Evolutionary conservation across 2,797 vertebrate genomes (phyloP).

Genomic region (Muscicapa striata): DNA sequence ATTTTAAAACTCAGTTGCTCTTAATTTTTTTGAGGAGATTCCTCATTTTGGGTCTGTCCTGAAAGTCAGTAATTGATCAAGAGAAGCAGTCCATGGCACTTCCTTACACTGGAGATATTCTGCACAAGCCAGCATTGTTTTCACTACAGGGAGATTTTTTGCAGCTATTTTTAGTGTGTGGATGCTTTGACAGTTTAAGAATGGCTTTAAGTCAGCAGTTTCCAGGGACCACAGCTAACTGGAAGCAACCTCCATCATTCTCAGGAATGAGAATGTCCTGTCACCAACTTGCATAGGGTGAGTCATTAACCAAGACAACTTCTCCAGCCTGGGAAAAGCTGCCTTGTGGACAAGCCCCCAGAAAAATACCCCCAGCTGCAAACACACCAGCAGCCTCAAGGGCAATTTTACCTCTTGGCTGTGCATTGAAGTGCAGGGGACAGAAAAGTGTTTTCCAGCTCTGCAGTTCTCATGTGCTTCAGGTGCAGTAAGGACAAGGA

Average conservation of each 20-base stretch:
- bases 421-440: background rate
- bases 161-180: slow-evolving; percentile 6
- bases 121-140: background rate
- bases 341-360: background rate
- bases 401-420: background rate
- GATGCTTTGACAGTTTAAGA: slow-evolving; percentile 37
- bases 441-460: background rate
- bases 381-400: background rate
- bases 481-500: background rate
- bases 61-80: background rate
- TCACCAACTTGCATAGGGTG: background rate
- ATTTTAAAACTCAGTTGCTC: background rate
- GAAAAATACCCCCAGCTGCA: background rate
- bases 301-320: background rate
- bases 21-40: background rate
- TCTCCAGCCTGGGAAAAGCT: background rate
- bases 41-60: background rate
- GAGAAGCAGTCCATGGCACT: background rate
- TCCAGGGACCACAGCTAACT: background rate
- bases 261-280: background rate
- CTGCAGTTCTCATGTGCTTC: background rate
- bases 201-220: slow-evolving; percentile 42
- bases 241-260: background rate
- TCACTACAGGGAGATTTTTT: slow-evolving; percentile 11
- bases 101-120: background rate